These are phyloP conservation scores for Carlito syrichta DNA, from an alignment of 2,113 vertebrate genomes.

Conservation along the genomic window DNA sequence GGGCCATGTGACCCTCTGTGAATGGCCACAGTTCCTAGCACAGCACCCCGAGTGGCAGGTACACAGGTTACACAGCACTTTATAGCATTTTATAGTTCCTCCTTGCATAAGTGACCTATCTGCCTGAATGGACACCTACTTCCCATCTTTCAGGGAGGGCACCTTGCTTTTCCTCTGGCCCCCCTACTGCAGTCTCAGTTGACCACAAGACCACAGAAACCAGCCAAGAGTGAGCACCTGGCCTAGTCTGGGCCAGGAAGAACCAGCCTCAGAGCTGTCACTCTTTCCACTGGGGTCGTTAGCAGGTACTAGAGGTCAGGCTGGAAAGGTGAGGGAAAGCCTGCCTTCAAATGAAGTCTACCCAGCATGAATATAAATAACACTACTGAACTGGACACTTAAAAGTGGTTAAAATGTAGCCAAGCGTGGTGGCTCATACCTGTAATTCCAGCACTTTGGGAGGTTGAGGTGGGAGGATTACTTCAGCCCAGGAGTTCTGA, in stretches of 20 bases:
- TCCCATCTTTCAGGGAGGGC: not conserved
- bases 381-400: not conserved
- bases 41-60: not conserved
- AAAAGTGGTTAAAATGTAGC: not conserved
- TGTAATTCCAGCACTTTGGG: no score
- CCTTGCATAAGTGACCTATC: not conserved
- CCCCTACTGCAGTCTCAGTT: not conserved
- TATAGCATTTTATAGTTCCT: not conserved
- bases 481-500: no score
- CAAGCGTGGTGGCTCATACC: no score
- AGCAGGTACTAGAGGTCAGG: not conserved
- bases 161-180: not conserved
- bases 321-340: not conserved
- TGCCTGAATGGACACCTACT: not conserved
- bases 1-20: not conserved
- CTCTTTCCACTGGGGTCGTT: not conserved
- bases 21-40: no score
- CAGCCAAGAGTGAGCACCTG: not conserved
- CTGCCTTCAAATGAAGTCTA: not conserved
- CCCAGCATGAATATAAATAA: not conserved
- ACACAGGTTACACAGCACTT: accelerated
- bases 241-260: no score
- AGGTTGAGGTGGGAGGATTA: no score
- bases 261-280: not conserved
- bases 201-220: not conserved